Evolutionary conservation across 2,113 vertebrate genomes (phyloP).

Genomic region (Platycercus adscitus): DNA sequence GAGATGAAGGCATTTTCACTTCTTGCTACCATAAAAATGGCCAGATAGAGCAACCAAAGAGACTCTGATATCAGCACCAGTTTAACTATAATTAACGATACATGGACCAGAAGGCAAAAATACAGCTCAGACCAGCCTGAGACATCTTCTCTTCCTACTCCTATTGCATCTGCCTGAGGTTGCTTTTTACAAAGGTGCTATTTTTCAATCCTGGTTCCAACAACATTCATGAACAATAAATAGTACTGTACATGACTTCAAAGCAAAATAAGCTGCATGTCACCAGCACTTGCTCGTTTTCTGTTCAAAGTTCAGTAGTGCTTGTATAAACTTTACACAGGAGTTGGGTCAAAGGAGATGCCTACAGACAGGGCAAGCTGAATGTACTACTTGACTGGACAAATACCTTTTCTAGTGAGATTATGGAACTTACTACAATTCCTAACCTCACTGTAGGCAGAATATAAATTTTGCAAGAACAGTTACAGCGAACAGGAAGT

Average conservation of each 20-base stretch:
- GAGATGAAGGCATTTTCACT: not conserved
- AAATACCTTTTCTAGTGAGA: not conserved
- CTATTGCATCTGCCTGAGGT: accelerated
- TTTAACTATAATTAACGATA: not conserved
- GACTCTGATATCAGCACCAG: not conserved
- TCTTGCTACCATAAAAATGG: not conserved
- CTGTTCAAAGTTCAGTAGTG: not conserved
- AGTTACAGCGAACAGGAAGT: not conserved
- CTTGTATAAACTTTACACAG: not conserved
- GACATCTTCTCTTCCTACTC: not conserved
- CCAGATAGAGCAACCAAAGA: not conserved
- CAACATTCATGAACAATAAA: not conserved
- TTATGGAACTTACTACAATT: not conserved
- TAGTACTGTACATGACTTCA: not conserved
- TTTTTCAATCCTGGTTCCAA: not conserved
- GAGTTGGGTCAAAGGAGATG: not conserved
- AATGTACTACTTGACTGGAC: not conserved
- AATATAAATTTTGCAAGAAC: not conserved
- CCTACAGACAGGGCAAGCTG: not conserved
- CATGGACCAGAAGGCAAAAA: not conserved
- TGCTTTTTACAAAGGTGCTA: not conserved
- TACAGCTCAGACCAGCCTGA: not conserved
- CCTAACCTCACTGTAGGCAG: not conserved
- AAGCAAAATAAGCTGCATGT: not conserved
- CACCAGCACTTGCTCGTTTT: not conserved